A percentile compares a stretch with the other conserved stretches of the same genome.
These are phyloP conservation scores for Aulostomus chinensis DNA, from an alignment of 2,797 vertebrate species.

Conservation along the genomic window DNA sequence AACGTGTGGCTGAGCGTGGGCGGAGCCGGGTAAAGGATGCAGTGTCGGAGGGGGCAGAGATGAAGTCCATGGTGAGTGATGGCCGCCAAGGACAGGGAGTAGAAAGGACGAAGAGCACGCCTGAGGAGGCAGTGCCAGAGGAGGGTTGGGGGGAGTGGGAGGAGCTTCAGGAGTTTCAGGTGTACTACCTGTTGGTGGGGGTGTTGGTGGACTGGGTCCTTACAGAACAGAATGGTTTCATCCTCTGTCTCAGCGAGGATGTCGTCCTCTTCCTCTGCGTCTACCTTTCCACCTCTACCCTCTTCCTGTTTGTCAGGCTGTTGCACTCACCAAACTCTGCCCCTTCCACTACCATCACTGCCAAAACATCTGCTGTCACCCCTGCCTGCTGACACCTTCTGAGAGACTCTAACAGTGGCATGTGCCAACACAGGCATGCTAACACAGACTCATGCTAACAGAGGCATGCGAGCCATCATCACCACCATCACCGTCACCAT, in stretches of 20 bases:
- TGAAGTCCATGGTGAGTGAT: conserved; percentile 98
- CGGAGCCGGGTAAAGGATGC: conserved; percentile 84
- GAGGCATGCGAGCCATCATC: conserved; percentile 6
- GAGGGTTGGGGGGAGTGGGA: conserved; percentile 83
- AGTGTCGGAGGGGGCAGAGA: conserved; percentile 87
- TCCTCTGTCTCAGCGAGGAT: conserved; percentile 90
- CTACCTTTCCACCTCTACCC: conserved; percentile 92
- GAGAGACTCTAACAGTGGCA: conserved; percentile 5
- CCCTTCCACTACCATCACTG: conserved; percentile 13
- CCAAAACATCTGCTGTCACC: conserved; percentile 32
- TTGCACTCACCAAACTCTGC: conserved; percentile 71
- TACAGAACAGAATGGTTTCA: conserved; percentile 84
- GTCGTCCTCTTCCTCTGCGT: conserved; percentile 92
- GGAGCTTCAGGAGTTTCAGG: conserved; percentile 90
- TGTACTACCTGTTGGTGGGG: conserved; percentile 92
- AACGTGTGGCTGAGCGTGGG: conserved; percentile 88
- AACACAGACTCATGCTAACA: conserved; percentile 3
- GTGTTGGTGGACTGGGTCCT: conserved; percentile 92
- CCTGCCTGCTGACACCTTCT: conserved; percentile 20
- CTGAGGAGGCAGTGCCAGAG: conserved; percentile 77
- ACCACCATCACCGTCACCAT: conserved; percentile 4
- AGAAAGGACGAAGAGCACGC: conserved; percentile 16
- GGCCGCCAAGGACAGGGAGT: conserved; percentile 73
- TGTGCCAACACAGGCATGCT: conserved; percentile 11
- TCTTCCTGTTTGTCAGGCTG: conserved; percentile 89